Base-by-base conservation (phyloP, 2,888 invertebrate genomes). In the Drosophila atroscutellata region DNA sequence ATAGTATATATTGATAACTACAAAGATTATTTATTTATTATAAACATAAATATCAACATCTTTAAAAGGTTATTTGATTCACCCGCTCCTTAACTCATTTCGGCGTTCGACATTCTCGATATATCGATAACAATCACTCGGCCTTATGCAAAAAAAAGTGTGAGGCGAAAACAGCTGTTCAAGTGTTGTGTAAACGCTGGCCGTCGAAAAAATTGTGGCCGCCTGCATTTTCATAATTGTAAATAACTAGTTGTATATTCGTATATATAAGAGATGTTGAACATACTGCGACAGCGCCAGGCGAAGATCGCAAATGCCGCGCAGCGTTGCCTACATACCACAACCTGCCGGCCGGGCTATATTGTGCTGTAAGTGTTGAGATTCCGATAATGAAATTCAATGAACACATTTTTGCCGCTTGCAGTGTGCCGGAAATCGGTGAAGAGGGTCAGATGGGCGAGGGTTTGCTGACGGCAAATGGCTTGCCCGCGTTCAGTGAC, bases 361-460 rank as follows among this genome's bases (percentile, higher is more conserved):
- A 92, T 91, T 63, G 91, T 91, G 56, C 85, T 91, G 91, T 91
- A 86, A 91, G 92, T 80, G 26, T 11, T 42, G 7, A 20, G 34
- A 39, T 70, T 8, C n/a, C n/a, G 3, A 11, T 24, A 11, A 26
- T 45, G 34, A 26, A 47, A 64, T 24, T 30, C 6, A 26, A 20
- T 69, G 30, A 51, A 20, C 34, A 51, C 13, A 59, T 50, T 62
- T 56, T 51, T 52, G 39, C 52, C 15, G 45, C 45, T 60, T 59
- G 30, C 92, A 96, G 96, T 75, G 95, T 97, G 75, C 97, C 97
- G 68, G 97, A 97, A 94, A 96, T 97, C 71, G 97, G 97, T 3
- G 97, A 97, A 91, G 98, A 98, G 93, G 94, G 95, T 20, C 94
- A 95, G 13, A 96, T 96, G 59, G 95, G 96, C 83, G 97, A 97